Conservation (phyloP, 2,797 vertebrate genomes). For the Hoplostethus mediterraneus region DNA sequence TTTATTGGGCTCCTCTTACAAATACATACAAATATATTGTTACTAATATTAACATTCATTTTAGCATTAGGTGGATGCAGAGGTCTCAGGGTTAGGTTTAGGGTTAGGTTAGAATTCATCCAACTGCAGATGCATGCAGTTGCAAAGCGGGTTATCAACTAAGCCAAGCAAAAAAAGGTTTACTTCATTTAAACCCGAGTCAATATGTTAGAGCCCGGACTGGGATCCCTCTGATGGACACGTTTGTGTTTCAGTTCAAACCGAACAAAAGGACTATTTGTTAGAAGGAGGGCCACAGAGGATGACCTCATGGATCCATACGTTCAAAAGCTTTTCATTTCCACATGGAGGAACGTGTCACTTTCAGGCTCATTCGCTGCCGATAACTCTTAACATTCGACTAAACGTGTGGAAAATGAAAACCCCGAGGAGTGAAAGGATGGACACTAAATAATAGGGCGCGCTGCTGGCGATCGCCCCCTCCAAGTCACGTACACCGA, state of each 20-base stretch:
- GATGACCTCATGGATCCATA: conserved; percentile 64
- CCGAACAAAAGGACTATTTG: conserved; percentile 62
- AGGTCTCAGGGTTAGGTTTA: no score
- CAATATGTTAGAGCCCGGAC: conserved; percentile 29
- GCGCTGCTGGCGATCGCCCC: conserved; percentile 13
- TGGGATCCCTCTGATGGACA: neutral
- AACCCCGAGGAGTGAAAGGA: conserved; percentile 2
- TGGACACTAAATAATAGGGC: conserved; percentile 33
- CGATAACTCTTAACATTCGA: neutral
- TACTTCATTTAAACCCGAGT: neutral
- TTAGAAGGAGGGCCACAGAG: conserved; percentile 39
- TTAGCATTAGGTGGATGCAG: neutral
- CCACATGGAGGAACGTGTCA: conserved; percentile 27
- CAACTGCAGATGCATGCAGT: conserved; percentile 13
- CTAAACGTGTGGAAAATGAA: neutral
- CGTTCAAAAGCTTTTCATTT: conserved; percentile 41
- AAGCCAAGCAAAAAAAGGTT: conserved; percentile 1
- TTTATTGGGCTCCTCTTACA: neutral
- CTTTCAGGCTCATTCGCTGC: conserved; percentile 1
- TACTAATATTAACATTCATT: neutral
- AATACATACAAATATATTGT: neutral
- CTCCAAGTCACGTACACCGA: conserved; percentile 44
- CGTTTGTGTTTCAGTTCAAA: conserved; percentile 68
- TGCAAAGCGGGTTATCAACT: conserved; percentile 1
- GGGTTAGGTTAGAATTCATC: neutral